phyloP scores from a whole-genome alignment of 2,113 vertebrate species.

The Daubentonia madagascariensis region DNA sequence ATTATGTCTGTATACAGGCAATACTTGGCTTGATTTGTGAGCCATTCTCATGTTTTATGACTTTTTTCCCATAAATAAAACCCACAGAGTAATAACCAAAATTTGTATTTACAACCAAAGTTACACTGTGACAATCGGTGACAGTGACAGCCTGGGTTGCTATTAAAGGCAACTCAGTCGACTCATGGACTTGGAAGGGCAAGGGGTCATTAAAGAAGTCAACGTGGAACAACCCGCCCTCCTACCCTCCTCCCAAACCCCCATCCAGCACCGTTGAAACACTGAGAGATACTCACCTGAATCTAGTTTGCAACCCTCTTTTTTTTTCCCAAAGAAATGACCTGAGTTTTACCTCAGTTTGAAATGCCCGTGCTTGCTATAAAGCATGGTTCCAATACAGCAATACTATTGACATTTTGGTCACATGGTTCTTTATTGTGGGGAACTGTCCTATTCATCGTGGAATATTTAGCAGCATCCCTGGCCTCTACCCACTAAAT shows the following conservation, averaged over 20 bases:
- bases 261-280: neutral
- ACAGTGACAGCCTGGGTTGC: neutral
- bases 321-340: neutral
- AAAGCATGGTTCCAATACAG: neutral
- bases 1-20: neutral
- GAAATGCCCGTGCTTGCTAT: neutral
- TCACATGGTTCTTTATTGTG: neutral
- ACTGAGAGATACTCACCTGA: neutral
- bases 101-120: neutral
- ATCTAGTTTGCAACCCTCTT: neutral
- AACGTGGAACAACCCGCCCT: neutral
- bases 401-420: neutral
- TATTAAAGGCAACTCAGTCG: neutral
- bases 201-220: neutral
- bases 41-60: neutral
- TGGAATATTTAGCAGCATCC: neutral
- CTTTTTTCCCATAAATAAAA: conserved; percentile 30
- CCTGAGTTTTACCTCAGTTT: neutral
- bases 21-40: conserved; percentile 10
- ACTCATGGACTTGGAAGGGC: neutral
- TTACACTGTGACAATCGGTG: neutral
- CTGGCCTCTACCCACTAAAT: neutral
- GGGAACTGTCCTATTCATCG: neutral
- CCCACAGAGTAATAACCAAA: neutral
- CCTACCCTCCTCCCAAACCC: neutral